Evolutionary conservation across 2,797 vertebrate genomes (phyloP).

Genomic region (Cuniculus paca): DNA sequence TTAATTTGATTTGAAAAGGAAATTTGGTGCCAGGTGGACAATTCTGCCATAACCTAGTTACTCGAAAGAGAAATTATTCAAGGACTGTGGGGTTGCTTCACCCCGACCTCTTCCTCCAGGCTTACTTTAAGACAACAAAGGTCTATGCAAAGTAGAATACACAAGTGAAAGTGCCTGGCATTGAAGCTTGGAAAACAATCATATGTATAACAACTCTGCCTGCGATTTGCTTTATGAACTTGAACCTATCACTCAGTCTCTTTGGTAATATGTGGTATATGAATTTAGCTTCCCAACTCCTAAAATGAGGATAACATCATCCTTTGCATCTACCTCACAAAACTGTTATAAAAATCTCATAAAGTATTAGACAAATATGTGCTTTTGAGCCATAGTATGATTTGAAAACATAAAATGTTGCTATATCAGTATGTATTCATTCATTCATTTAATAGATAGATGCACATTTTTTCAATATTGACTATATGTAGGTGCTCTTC

Average conservation of each 20-base stretch:
- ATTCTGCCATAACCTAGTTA: background rate
- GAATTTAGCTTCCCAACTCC: background rate
- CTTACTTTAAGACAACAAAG: background rate
- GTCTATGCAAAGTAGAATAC: background rate
- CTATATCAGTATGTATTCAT: background rate
- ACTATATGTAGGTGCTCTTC: background rate
- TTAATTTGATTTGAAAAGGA: background rate
- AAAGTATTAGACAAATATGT: background rate
- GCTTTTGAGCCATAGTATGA: background rate
- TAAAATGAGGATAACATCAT: background rate
- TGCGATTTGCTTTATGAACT: background rate
- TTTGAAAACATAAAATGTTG: background rate
- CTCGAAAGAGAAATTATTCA: background rate
- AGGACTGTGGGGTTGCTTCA: background rate
- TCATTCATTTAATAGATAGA: background rate
- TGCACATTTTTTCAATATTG: background rate
- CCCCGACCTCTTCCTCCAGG: background rate
- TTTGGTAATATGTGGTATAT: conserved; percentile 14
- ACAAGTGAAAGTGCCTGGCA: background rate
- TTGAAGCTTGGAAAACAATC: conserved; percentile 12
- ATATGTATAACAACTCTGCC: background rate
- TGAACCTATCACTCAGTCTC: background rate
- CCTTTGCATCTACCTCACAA: background rate
- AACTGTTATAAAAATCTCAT: background rate
- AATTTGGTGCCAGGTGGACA: background rate